Evolutionary conservation across 2,888 invertebrate genomes (phyloP).

Genomic region (Boloria euphrosyne): DNA sequence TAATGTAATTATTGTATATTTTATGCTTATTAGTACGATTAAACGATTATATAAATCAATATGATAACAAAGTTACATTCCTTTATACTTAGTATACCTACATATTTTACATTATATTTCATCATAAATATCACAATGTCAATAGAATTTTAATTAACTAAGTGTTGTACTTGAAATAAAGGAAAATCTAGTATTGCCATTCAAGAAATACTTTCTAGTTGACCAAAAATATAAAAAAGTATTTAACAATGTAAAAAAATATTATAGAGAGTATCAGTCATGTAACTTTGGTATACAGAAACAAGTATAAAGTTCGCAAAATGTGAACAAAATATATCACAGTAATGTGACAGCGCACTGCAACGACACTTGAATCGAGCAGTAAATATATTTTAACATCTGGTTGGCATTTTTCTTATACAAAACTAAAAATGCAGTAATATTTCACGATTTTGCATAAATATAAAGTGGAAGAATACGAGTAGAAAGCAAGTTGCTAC

Average conservation of each 20-base stretch:
- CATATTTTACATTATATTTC: background rate
- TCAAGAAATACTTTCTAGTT: background rate
- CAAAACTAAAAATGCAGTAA: slow-evolving; percentile 15
- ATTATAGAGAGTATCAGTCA: slow-evolving; percentile 8
- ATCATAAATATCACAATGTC: too few relatives aligned
- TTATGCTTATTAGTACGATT: too few relatives aligned
- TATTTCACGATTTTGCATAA: slow-evolving; percentile 14
- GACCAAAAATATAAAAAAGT: background rate
- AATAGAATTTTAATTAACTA: too few relatives aligned
- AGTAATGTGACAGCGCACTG: slow-evolving; percentile 28
- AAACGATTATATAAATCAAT: too few relatives aligned
- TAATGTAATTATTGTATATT: too few relatives aligned
- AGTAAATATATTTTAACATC: slow-evolving; percentile 31
- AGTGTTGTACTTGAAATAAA: background rate
- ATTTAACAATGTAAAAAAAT: background rate
- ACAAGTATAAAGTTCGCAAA: slow-evolving; percentile 15
- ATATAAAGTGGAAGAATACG: background rate
- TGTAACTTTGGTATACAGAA: slow-evolving; percentile 13
- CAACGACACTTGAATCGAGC: slow-evolving; percentile 25
- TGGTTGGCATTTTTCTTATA: slow-evolving; percentile 26
- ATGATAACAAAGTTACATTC: background rate
- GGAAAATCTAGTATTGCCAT: too few relatives aligned
- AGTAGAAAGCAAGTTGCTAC: background rate
- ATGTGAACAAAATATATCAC: slow-evolving; percentile 28
- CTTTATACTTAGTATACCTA: too few relatives aligned